Evolutionary conservation across 2,888 invertebrate genomes (phyloP), one percentile per base, ranked within the genome.

Genomic region (Sturmia bella): DNA sequence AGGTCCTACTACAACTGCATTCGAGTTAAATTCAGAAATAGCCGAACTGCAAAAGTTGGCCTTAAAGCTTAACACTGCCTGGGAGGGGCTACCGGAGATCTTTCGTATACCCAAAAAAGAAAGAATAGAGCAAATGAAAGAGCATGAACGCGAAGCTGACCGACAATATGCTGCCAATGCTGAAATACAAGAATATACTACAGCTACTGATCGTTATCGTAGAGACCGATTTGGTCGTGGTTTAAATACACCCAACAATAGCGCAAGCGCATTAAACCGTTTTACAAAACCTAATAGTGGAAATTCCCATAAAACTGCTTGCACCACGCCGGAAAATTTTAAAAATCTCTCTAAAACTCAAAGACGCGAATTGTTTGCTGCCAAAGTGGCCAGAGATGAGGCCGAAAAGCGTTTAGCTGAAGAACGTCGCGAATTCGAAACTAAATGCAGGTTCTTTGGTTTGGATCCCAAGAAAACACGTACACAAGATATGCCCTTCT

Each of bases 51-150:
- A 70, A 64, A 87, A 86, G 48, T 70, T 87, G 43, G 85, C 88
- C 12, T 61, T 83, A 3, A 88, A 87, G 81, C 79, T 90, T 19
- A 85, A 87, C 0, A 76, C 73, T 13, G 86, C 86, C 7, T 91
- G 91, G 91, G 87, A 88, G 52, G 85, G 85, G 7, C 84, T 91
- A 57, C 90, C 91, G 0, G 90, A 93, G 88, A 92, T 93, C 24
- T 98, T 98, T 90, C 95, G 96, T 89, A 98, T 98, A 87, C 98
- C 98, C 1, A 98, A 98, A 91, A 97, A 97, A 86, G 97, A 98
- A 89, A 93, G 97, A 74, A 95, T 97, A 81, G 97, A 98, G 88
- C 97, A 97, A 90, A 96, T 98, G 95, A 98, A 98, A 88, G 97
- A 97, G 88, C 98, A 98, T 88, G 98, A 98, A 91, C 92, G 96